phyloP scores from a whole-genome alignment of 1,140 invertebrate genomes.

The Bombus picipes region DNA sequence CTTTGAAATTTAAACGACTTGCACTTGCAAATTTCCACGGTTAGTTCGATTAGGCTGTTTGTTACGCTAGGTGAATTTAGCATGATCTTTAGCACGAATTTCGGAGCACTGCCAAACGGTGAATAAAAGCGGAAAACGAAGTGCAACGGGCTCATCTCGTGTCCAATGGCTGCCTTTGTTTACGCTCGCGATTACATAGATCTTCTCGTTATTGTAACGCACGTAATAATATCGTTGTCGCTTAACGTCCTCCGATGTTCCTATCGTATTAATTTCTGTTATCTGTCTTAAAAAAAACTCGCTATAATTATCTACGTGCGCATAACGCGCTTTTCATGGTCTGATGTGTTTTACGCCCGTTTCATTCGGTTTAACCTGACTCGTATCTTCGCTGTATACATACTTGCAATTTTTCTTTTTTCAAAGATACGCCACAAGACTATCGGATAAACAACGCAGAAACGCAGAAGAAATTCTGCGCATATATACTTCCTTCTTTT shows the following conservation, averaged over 20 bases:
- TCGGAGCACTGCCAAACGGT: conserved; percentile 11
- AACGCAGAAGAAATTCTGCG: not conserved
- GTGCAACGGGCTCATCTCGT: conserved; percentile 24
- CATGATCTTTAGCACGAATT: conserved; percentile 11
- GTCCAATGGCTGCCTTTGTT: conserved; percentile 27
- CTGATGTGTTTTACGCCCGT: not conserved
- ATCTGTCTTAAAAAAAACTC: not conserved
- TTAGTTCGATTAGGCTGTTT: not conserved
- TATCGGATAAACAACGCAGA: not conserved
- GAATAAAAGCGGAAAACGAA: not conserved
- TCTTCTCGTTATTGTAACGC: not conserved
- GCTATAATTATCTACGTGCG: not conserved
- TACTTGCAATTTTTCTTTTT: not conserved
- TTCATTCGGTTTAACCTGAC: not conserved
- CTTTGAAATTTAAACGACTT: not conserved
- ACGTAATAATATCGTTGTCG: not conserved
- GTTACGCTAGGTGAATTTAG: conserved; percentile 2
- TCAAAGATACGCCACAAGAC: not conserved
- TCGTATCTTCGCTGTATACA: not conserved
- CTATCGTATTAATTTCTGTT: not conserved
- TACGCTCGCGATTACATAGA: conserved; percentile 24
- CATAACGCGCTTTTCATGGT: no score
- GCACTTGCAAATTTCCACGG: not conserved
- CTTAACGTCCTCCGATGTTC: not conserved
- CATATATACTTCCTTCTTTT: not conserved